Base-by-base conservation (phyloP, 2,113 vertebrate species). In the Pedetes capensis region DNA sequence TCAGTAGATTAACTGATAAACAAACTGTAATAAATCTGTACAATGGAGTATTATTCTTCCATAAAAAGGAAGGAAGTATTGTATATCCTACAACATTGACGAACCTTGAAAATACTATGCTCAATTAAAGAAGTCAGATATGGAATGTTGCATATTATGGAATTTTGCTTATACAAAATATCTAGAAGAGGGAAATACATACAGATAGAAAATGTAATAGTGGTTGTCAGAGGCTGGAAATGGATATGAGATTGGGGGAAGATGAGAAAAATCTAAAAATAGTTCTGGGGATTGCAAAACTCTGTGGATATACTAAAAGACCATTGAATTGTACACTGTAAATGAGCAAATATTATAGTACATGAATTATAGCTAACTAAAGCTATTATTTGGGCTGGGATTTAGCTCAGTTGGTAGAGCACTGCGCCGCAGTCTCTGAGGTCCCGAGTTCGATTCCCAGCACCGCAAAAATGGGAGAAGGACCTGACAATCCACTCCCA, bases 261-360 rank as follows among this genome's bases (percentile, higher is more conserved):
- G 27, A 68, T 49, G 14, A 89, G 92, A 89, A 55, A 92, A 10
- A 89, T 80, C 25, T 93, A 42, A 49, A 87, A 90, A 75, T 79
- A 44, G 16, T 59, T 17, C 44, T 71, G 61, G 37, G 47, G 1
- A 90, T 76, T 84, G 2, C 14, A 69, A 5, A 64, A 32, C 37
- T 61, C 55, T 72, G 3, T 32, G n/a, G n/a, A 37, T 51, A 47
- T 23, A 32, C 16, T 53, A 74, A 94, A 80, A 74, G 27, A 68
- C 5, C 11, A 69, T 53, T 66, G 14, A 87, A 80, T 42, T 76
- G 25, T 44, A 34, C 2, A 51, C 23, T 93, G 91, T 59, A 69
- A 55, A 90, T 49, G 34, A 16, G 12, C 3, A 34, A 42, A 49
- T n/a, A 78, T 87, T 85, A 55, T 69, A 80, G 27, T 83, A 75